Base-by-base conservation (phyloP, 2,888 invertebrate species). In the Elysia crispata region DNA sequence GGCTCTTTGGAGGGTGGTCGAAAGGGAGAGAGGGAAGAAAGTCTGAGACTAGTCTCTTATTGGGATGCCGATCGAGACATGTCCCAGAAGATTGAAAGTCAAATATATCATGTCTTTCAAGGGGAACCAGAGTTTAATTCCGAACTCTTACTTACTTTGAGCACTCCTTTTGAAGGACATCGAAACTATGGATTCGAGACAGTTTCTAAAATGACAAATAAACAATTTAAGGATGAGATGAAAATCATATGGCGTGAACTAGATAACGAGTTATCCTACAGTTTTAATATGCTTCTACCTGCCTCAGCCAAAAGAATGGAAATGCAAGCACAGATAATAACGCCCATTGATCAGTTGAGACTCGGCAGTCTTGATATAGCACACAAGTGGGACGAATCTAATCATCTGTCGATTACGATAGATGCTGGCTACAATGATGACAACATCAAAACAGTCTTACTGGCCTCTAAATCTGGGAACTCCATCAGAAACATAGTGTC, bases 51-150 rank as follows among this genome's bases (percentile, higher is more conserved):
- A 33, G 75, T 73, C 1, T 41, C 62, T 1, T 31, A 83, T 54
- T 89, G 88, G 89, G 89, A 90, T 85, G 86, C 87, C 50, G 86
- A 84, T 31, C 81, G 81, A 25, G 88, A 89, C 75, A 77, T 70
- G 23, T 79, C 80, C 60, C 86, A 88, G 80, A 86, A 85, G 67
- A 83, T 86, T 30, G 81, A 77, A 28, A 72, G 85, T 28, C 83
- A 83, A 13, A 23, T 78, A 0, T 28, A 64, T 64, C 62, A 77
- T 70, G 1, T 25, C 30, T 64, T 1, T 30, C 50, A 73, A 64
- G 41, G 11, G 41, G 41, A 41, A 41, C 41, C 41, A 3, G 60
- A 60, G 5, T 23, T 60, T 6, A 20, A 23, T 60, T 5, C 60
- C 60, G 62, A 76, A 3, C 28, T 60, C 30, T 0, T 25, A 5